Base-by-base conservation (phyloP, 30 jellyfish, hydroid and myxozoan species). In the Aurelia aurita complex sp. Pacific region DNA sequence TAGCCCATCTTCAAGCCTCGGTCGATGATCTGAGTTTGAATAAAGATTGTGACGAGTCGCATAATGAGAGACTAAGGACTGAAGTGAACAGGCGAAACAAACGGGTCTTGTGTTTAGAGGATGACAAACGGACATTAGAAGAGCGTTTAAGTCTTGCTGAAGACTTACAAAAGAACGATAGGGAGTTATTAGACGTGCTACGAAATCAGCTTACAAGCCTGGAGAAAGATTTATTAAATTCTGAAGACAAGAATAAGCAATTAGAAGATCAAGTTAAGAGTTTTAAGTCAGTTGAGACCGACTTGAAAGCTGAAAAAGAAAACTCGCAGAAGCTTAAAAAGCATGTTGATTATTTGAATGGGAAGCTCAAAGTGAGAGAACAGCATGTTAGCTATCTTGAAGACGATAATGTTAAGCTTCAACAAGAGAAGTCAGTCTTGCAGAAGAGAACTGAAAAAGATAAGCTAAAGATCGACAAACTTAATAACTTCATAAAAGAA, bases 341-440 rank as follows among this genome's bases (percentile, higher is more conserved):
- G 68, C 98, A 89, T 29, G 69, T 77, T 5, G 99, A 94, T 32
- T 67, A 40, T 60, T 62, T 94, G 82, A 91, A 78, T 80, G 95
- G 94, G 17, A 94, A 94, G 64, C 51, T 94, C 16, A 89, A 89
- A 40, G 87, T 89, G 17, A 55, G 99, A 54, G 99, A 94, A 52
- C 92, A 85, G 19, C 97, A 94, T 61, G 95, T 94, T 12, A 96
- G 89, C 64, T 97, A 85, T 54, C 87, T 94, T 23, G 99, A 94
- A 76, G 99, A 94, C 60, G 99, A 94, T 69, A 94, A 94, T 69
- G 99, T 94, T 33, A 75, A 78, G 13, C 69, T 94, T 67, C 96
- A 89, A 32, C 99, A 94, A 71, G 86, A 90, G 72, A 94, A 94
- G 63, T 35, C 83, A 7, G 97, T 85, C 2, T 76, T 88, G 51